Evolutionary conservation across 2,888 invertebrate species (phyloP).

Genomic region (Rambutsinella grinnellia): DNA sequence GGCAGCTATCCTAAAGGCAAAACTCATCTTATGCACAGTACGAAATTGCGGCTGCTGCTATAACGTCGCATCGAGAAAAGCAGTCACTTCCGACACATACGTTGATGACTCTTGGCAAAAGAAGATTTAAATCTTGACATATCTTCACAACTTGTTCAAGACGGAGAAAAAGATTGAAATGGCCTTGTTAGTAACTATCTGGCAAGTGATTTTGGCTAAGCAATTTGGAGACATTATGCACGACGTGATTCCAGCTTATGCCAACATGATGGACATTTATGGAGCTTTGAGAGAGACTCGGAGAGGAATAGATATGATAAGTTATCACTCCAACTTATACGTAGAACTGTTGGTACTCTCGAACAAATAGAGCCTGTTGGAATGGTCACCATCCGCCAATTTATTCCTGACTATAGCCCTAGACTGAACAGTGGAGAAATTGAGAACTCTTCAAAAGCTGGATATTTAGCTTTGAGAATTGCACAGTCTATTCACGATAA

Average conservation of each 20-base stretch:
- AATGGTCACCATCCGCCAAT: conserved; percentile 58
- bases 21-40: conserved; percentile 34
- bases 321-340: conserved; percentile 46
- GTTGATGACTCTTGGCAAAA: conserved; percentile 43
- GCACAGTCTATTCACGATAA: conserved; percentile 60
- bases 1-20: conserved; percentile 26
- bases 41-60: conserved; percentile 16
- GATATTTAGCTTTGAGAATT: conserved; percentile 54
- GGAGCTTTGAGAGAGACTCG: conserved; percentile 33
- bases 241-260: conserved; percentile 62
- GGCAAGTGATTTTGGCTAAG: conserved; percentile 60
- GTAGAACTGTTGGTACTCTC: conserved; percentile 38
- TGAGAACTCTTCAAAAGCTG: conserved; percentile 30
- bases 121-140: conserved; percentile 58
- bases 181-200: conserved; percentile 56
- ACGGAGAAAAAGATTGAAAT: conserved; percentile 57
- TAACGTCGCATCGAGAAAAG: neutral
- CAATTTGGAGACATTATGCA: conserved; percentile 46
- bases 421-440: conserved; percentile 58
- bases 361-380: conserved; percentile 54
- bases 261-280: conserved; percentile 62
- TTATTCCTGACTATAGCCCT: conserved; percentile 34
- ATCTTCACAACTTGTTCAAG: conserved; percentile 59
- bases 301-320: conserved; percentile 56
- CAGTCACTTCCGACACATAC: neutral